Percentiles rank a stretch among this genome's conserved stretches.
These are phyloP conservation scores for Ophioninae sp. DNA, from an alignment of 2,888 invertebrate genomes.

Conservation along the genomic window DNA sequence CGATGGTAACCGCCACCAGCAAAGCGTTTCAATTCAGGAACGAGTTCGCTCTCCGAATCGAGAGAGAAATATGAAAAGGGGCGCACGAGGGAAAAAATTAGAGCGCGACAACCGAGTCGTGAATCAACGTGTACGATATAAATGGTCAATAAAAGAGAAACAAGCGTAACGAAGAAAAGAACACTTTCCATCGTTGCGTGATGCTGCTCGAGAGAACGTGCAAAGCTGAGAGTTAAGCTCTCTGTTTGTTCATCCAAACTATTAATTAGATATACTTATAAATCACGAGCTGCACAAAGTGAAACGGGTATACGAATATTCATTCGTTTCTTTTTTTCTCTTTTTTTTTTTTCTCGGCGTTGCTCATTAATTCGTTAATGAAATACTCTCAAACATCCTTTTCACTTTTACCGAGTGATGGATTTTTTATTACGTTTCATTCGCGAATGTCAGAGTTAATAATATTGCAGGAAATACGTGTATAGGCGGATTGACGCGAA, in stretches of 20 bases:
- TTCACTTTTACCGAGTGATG: constrained; percentile 36
- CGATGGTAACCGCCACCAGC: constrained; percentile 33
- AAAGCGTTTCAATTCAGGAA: constrained; percentile 20
- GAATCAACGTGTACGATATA: constrained; percentile 44
- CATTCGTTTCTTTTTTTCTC: neutral
- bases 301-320: constrained; percentile 1
- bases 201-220: constrained; percentile 32
- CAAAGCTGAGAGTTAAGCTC: constrained; percentile 44
- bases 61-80: constrained; percentile 20
- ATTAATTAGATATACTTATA: constrained; percentile 42
- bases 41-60: constrained; percentile 12
- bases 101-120: constrained; percentile 56
- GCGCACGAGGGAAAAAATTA: constrained; percentile 41
- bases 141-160: constrained; percentile 48
- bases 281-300: constrained; percentile 27
- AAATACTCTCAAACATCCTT: constrained; percentile 30
- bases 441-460: constrained; percentile 16
- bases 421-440: constrained; percentile 13
- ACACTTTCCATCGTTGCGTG: constrained; percentile 61
- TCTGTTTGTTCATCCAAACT: constrained; percentile 52
- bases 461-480: neutral
- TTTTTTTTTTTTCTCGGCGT: neutral
- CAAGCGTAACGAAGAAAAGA: constrained; percentile 54
- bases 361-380: constrained; percentile 42
- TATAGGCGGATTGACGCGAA: neutral